phyloP scores from a whole-genome alignment of 2,888 invertebrate genomes.

The Mesorhabditis belari region DNA sequence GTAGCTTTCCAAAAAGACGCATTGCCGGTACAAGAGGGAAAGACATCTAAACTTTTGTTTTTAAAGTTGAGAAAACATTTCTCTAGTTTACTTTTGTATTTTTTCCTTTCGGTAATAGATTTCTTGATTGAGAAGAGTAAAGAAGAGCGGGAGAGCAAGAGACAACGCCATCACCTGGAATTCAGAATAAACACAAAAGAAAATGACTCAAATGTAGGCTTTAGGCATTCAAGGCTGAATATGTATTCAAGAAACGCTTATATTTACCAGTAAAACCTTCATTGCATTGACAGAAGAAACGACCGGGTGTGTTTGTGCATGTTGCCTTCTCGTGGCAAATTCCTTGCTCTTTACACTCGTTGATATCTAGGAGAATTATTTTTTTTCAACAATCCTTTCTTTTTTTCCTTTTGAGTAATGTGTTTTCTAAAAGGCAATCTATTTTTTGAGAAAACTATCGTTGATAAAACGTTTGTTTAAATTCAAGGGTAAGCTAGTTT shows the following conservation, averaged over 20 bases:
- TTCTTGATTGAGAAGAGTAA: constrained; percentile 36
- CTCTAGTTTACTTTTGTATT: constrained; percentile 38
- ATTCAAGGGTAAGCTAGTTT: no score
- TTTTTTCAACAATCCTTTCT: neutral
- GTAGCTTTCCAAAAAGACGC: constrained; percentile 39
- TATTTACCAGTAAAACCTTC: constrained; percentile 41
- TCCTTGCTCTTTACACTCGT: constrained; percentile 39
- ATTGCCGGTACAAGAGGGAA: constrained; percentile 32
- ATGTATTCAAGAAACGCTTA: no score
- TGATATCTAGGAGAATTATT: constrained; percentile 28
- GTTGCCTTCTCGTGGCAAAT: constrained; percentile 45
- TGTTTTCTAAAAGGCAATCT: neutral
- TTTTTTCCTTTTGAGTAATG: neutral
- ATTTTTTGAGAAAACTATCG: neutral
- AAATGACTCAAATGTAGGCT: no score
- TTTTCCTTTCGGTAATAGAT: constrained; percentile 32
- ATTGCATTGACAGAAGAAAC: constrained; percentile 49
- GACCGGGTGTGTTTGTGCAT: constrained; percentile 51
- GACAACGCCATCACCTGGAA: constrained; percentile 39
- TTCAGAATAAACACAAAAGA: no score
- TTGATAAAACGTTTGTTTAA: no score
- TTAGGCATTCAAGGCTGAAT: no score
- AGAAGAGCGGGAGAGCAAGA: constrained; percentile 43
- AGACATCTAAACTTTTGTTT: no score
- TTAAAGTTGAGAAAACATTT: no score